Base-by-base conservation (phyloP, 2,797 vertebrate species). In the Cynopterus sphinx region DNA sequence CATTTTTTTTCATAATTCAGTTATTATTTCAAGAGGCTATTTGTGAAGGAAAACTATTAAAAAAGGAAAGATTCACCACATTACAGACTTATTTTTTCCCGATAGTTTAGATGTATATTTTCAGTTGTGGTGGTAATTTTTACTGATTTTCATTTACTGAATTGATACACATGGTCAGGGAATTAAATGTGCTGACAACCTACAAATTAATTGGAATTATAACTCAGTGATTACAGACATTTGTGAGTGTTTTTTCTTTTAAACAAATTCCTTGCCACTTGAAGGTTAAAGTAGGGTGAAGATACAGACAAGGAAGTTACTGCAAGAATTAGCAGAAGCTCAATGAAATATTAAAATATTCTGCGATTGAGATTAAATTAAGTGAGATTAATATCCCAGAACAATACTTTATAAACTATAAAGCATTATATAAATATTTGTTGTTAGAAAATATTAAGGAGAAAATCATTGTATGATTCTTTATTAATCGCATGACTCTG, bases 401-500 rank as follows among this genome's bases (percentile, higher is more conserved):
- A 67, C 1, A 84, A 22, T 43, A 93, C 28, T 70, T 93, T 79
- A 24, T 94, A 87, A 96, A 68, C 79, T 59, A 31, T 75, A 93
- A 93, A 83, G 22, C 22, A 70, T 59, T 53, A 73, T 2, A 31
- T 91, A 89, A 87, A 96, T 94, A 83, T 92, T 96, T 83, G 78
- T 96, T 88, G 10, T 90, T 88, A 92, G 71, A 82, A 79, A 86
- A 6, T 90, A 59, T 88, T 46, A 94, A 92, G 71, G 31, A 68
- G 22, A 93, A 95, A 90, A 53, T 73, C 8, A 68, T 84, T 79
- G 70, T 55, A 6, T 65, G 55, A 53, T 81, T 39, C 83, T 78
- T 93, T 87, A 92, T 95, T 89, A 86, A 61, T 96, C 95, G 63
- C 22, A 55, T 87, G 79, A 96, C 31, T 55, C 51, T 16, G 33